phyloP scores from a whole-genome alignment of 2,113 vertebrate species.

The Gavia stellata region DNA sequence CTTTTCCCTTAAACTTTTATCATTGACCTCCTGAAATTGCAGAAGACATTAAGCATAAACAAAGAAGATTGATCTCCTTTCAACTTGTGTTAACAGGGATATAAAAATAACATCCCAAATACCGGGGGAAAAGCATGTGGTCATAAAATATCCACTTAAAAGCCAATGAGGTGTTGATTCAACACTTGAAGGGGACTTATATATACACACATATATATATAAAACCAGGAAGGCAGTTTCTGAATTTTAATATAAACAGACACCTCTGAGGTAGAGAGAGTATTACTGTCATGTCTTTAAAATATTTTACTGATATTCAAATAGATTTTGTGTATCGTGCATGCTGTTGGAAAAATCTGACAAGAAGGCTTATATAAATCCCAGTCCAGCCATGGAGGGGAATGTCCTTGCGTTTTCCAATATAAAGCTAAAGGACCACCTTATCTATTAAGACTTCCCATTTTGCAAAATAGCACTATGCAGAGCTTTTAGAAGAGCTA shows the following conservation, averaged over 20 bases:
- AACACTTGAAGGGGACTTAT: constrained; percentile 1
- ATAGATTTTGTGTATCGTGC: background rate
- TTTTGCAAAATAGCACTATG: background rate
- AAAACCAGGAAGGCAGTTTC: background rate
- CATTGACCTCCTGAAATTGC: constrained; percentile 54
- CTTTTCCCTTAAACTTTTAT: constrained; percentile 24
- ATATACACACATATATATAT: background rate
- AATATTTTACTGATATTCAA: background rate
- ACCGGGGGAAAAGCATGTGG: background rate
- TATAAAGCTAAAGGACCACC: background rate
- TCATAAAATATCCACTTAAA: constrained; percentile 67
- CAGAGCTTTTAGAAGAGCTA: background rate
- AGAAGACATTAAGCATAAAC: constrained; percentile 36
- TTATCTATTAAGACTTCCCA: background rate
- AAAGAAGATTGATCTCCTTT: constrained; percentile 64
- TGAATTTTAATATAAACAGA: background rate
- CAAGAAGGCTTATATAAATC: background rate
- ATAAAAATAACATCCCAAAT: constrained; percentile 65
- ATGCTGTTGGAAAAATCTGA: background rate
- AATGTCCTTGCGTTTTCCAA: background rate
- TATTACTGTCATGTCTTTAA: background rate
- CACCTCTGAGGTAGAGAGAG: background rate
- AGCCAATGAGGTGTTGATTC: constrained; percentile 54
- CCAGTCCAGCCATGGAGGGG: background rate
- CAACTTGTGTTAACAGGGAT: constrained; percentile 62